Evolutionary conservation across 1,140 invertebrate species (phyloP), one percentile per base, ranked within the genome.

Genomic region (Bombus waltoni): DNA sequence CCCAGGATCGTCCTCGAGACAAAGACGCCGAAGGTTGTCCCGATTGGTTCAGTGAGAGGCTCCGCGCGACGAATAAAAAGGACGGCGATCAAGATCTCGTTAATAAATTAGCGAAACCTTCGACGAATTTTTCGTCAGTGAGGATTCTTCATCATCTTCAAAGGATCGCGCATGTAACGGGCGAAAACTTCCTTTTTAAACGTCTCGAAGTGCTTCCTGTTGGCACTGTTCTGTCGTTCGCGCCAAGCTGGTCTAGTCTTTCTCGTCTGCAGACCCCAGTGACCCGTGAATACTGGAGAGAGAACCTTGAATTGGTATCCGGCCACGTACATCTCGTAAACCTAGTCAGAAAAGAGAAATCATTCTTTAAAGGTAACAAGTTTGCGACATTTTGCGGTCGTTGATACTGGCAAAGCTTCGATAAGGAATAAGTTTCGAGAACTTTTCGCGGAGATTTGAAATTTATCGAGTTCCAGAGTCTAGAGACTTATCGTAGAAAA

Each of bases 271-370:
- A 99, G 95, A 2, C 98, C 98, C 97, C 98, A 98, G 93, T 99
- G 98, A 10, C 98, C 97, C 0, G 98, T 98, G 94, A 99, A 99
- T 66, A 98, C 97, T 1, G 98, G 98, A 3, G 98, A 97, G 8
- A 99, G 96, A 0, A 99, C 98, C 90, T 97, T 96, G 94, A 99
- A 99, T 92, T 97, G 96, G 94, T 98, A 99, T 5, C 98, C 98
- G 65, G 98, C 97, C 38, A 99, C 96, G 93, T 97, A 98, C 97
- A 99, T 98, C 95, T 99, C 98, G 95, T 99, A 99, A 2, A 98
- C 98, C 98, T 99, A 95, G 4, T 96, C 96, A 88, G 35, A 85
- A 65, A 73, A 83, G 18, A 47, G 1, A 11, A 38, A 53, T 35
- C 8, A 9, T 35, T 40, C 22, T 10, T 59, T 62, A 18, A 57